Base-by-base conservation (phyloP, 2,113 vertebrate genomes). In the Solea solea region DNA sequence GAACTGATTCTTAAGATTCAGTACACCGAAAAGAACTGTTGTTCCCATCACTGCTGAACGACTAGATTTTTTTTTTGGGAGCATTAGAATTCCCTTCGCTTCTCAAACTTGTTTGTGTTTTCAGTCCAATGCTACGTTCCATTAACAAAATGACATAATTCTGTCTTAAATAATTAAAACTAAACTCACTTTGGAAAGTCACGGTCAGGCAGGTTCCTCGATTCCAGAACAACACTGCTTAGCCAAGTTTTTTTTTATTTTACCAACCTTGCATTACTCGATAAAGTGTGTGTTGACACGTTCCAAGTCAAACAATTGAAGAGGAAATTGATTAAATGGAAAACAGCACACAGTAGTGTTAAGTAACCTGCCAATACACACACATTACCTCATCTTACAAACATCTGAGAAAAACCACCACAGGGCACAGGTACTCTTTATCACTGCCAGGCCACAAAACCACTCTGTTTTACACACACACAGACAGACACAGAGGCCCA, bases 391-490 rank as follows among this genome's bases (percentile, higher is more conserved):
- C 14, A 27, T 45, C 11, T 3, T 63, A 27, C 16, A 2, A 16
- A 28, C 15, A 16, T 46, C 50, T 40, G 12, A 54, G 10, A 15
- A 50, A 14, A 54, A 68, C 11, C 39, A 13, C 12, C 7, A 8
- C 21, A 39, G 59, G 56, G 40, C 45, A 9, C 58, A 44, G 9
- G 14, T 59, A 16, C 4, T 54, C 6, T 80, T 53, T 51, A 16
- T 60, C 21, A 3, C 27, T 9, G 46, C 58, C 48, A 25, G 13
- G 13, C 34, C 28, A 69, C 16, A 66, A 34, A 82, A 39, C 61
- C 13, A 25, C 54, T 61, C n/a, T 16, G 0, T 51, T 77, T 58
- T 41, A 15, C 44, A 2, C 9, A 53, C 50, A 34, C 34, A 34
- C 34, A 34, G 2, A 34, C 34, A 34, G 3, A 11, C 48, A 9